Conservation (phyloP, 2,888 invertebrate genomes). For the Clitarchus hookeri region DNA sequence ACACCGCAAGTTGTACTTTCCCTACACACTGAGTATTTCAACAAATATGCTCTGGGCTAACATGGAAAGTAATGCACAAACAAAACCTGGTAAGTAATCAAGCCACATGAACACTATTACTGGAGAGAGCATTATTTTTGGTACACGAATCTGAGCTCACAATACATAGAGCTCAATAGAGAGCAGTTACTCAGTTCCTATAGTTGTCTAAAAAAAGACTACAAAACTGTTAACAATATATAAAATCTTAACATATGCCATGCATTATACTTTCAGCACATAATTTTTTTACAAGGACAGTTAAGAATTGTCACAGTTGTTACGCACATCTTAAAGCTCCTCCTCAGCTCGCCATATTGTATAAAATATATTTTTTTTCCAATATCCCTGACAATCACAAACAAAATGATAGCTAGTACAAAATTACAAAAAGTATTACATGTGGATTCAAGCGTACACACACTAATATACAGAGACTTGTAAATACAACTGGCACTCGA, state of each 20-base stretch:
- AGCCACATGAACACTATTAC: not conserved
- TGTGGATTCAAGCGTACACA: not conserved
- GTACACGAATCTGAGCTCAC: not conserved
- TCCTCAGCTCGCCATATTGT: not conserved
- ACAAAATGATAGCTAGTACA: not conserved
- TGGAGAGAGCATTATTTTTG: not conserved
- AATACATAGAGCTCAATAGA: not conserved
- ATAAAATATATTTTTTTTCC: not conserved
- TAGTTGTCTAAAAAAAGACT: not conserved
- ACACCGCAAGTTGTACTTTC: not conserved
- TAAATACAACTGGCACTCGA: no score
- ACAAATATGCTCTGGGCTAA: not conserved
- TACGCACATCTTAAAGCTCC: not conserved
- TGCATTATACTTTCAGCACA: constrained; percentile 2
- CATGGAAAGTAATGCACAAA: not conserved
- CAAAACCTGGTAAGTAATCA: not conserved
- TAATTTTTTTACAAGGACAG: not conserved
- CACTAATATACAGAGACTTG: not conserved
- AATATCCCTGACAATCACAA: not conserved
- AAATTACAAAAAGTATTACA: not conserved
- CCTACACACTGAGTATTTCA: not conserved
- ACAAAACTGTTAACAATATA: not conserved
- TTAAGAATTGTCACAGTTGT: not conserved
- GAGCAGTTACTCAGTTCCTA: not conserved
- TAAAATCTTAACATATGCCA: not conserved